Percentiles rank a stretch among this genome's conserved stretches.
Evolutionary conservation across 2,888 invertebrate species (phyloP).

Genomic region (Meghimatium bilineatum): DNA sequence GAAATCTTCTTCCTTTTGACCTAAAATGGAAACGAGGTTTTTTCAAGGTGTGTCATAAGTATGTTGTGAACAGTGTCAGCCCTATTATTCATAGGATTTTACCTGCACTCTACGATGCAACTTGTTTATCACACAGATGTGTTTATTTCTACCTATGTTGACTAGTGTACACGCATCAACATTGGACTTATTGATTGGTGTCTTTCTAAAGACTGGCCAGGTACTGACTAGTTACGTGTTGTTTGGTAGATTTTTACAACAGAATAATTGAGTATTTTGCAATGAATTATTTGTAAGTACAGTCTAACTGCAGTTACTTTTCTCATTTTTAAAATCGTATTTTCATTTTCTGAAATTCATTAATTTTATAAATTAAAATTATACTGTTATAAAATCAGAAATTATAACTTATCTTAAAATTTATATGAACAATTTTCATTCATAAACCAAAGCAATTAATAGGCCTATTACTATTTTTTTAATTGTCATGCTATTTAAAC

Average conservation of each 20-base stretch:
- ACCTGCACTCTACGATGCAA: background rate
- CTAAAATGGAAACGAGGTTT: background rate
- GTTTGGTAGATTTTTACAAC: background rate
- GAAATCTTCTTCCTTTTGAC: slow-evolving; percentile 14
- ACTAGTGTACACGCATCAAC: background rate
- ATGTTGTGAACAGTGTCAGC: background rate
- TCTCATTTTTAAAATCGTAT: too few relatives aligned
- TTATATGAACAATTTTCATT: too few relatives aligned
- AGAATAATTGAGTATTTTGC: too few relatives aligned
- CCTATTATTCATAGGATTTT: background rate
- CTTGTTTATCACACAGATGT: background rate
- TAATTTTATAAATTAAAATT: too few relatives aligned
- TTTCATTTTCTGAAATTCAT: too few relatives aligned
- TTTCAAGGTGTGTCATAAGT: slow-evolving; percentile 13
- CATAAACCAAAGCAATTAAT: too few relatives aligned
- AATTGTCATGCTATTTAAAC: too few relatives aligned
- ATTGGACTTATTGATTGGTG: background rate
- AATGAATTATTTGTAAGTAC: too few relatives aligned
- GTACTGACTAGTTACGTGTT: background rate
- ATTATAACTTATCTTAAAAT: too few relatives aligned
- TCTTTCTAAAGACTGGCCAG: background rate
- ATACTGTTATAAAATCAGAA: too few relatives aligned
- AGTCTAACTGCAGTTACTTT: too few relatives aligned
- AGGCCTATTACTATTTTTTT: too few relatives aligned
- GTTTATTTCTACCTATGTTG: background rate